A percentile compares a stretch with the other conserved stretches of the same genome.
Conservation (phyloP, 2,888 invertebrate species). For the Anagyrus pseudococci region DNA sequence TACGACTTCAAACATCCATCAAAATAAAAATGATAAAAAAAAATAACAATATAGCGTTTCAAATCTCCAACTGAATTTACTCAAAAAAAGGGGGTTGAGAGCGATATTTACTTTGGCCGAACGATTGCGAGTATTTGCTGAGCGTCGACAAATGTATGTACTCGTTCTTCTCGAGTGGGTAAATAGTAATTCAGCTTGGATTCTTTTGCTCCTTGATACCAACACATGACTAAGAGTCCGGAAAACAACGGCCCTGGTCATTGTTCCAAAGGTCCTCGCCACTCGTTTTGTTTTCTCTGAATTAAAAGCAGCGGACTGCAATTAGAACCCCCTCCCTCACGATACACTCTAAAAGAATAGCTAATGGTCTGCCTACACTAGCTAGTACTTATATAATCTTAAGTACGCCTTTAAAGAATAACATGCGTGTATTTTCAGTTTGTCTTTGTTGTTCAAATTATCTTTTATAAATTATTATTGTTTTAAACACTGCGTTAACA, state of each 20-base stretch:
- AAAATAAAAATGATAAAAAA: too few relatives aligned
- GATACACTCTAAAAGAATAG: not conserved
- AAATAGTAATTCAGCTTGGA: constrained; percentile 20
- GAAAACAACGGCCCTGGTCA: constrained; percentile 14
- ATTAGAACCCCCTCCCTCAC: constrained; percentile 7
- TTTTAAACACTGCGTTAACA: too few relatives aligned
- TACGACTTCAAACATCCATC: too few relatives aligned
- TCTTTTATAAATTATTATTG: too few relatives aligned
- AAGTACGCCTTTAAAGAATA: too few relatives aligned
- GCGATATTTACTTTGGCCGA: not conserved
- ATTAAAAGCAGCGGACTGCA: constrained; percentile 4
- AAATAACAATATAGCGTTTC: too few relatives aligned
- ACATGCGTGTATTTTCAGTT: too few relatives aligned
- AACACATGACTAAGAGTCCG: not conserved
- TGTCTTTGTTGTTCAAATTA: too few relatives aligned
- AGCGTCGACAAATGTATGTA: constrained; percentile 7
- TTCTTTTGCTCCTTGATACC: constrained; percentile 7
- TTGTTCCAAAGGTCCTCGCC: constrained; percentile 8
- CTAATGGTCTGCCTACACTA: too few relatives aligned
- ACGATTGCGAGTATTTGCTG: constrained; percentile 22
- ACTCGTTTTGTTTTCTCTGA: not conserved
- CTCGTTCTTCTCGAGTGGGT: constrained; percentile 20
- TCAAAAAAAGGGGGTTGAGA: not conserved
- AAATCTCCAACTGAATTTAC: too few relatives aligned
- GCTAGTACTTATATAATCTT: too few relatives aligned